A percentile compares a stretch with the other conserved stretches of the same genome.
phyloP scores from a whole-genome alignment of 2,888 invertebrate species.

The Drosophila macrospina region DNA sequence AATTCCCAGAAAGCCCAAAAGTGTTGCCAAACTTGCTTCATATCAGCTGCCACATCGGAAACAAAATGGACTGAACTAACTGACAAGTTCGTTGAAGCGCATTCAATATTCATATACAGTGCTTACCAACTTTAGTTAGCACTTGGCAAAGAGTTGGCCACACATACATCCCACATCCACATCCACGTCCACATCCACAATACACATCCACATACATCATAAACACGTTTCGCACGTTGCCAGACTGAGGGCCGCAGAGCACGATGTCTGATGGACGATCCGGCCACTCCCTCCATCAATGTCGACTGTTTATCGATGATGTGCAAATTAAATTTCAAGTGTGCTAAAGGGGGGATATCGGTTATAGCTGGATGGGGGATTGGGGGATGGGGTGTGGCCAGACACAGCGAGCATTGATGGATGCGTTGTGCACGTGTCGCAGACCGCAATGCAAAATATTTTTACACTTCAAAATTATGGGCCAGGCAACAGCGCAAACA shows the following conservation, averaged over 20 bases:
- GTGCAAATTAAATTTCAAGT: slow-evolving; percentile 74
- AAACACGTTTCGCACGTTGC: slow-evolving; percentile 42
- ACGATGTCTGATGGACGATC: slow-evolving; percentile 1
- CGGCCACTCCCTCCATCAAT: slow-evolving; percentile 31
- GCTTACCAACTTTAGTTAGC: slow-evolving; percentile 49
- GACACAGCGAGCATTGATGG: slow-evolving; percentile 60
- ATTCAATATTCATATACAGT: slow-evolving; percentile 56
- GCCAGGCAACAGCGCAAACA: slow-evolving; percentile 45
- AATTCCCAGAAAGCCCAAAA: neutral
- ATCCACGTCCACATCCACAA: slow-evolving; percentile 43
- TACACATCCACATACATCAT: slow-evolving; percentile 26
- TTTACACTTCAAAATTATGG: slow-evolving; percentile 74
- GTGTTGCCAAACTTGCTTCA: slow-evolving; percentile 16
- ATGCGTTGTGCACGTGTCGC: slow-evolving; percentile 71
- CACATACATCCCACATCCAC: slow-evolving; percentile 8
- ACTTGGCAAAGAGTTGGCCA: slow-evolving; percentile 34
- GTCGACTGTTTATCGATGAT: slow-evolving; percentile 73
- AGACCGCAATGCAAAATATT: slow-evolving; percentile 73
- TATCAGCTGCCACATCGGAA: slow-evolving; percentile 14
- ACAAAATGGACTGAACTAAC: slow-evolving; percentile 13
- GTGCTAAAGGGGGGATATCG: slow-evolving; percentile 10
- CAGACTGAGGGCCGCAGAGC: slow-evolving; percentile 8
- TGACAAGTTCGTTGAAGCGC: slow-evolving; percentile 24
- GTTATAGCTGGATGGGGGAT: too few relatives aligned
- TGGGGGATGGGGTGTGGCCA: slow-evolving; percentile 25